phyloP scores from a whole-genome alignment of 2,113 vertebrate species.

The Cyprinus carpio region DNA sequence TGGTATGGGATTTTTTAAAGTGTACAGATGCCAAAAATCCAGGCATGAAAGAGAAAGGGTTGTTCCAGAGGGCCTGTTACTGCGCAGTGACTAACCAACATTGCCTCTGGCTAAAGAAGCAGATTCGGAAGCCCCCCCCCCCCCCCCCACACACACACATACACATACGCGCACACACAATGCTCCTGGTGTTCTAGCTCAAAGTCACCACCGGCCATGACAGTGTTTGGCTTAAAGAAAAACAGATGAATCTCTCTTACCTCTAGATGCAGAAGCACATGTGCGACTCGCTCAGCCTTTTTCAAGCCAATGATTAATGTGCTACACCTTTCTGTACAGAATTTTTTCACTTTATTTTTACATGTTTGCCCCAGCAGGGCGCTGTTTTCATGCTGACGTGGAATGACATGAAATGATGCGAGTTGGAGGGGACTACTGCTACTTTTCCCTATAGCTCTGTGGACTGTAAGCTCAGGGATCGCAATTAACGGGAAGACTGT shows the following conservation, averaged over 20 bases:
- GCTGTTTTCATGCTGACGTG: neutral
- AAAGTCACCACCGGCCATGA: conserved; percentile 31
- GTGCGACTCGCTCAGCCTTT: conserved; percentile 19
- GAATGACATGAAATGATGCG: neutral
- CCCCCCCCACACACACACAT: neutral
- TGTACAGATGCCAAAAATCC: conserved; percentile 32
- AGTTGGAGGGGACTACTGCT: neutral
- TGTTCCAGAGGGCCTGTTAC: conserved; percentile 44
- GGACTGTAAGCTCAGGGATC: neutral
- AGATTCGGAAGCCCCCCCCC: neutral
- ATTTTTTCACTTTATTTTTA: neutral
- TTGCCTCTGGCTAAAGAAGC: conserved; percentile 33
- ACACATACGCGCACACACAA: neutral
- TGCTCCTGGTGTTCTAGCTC: conserved; percentile 13
- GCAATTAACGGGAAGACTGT: conserved; percentile 19
- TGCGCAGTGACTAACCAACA: conserved; percentile 29
- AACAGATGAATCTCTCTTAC: conserved; percentile 34
- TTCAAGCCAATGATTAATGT: conserved; percentile 44
- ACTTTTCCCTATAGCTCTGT: neutral
- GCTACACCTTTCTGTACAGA: conserved; percentile 25
- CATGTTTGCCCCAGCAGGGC: conserved; percentile 31
- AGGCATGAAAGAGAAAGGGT: conserved; percentile 8
- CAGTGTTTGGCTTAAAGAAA: conserved; percentile 12
- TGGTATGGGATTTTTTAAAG: conserved; percentile 1
- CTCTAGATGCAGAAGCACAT: neutral